Percentiles rank a stretch among this genome's conserved stretches.
phyloP scores from a whole-genome alignment of 2,113 vertebrate species.

The Athene noctua region DNA sequence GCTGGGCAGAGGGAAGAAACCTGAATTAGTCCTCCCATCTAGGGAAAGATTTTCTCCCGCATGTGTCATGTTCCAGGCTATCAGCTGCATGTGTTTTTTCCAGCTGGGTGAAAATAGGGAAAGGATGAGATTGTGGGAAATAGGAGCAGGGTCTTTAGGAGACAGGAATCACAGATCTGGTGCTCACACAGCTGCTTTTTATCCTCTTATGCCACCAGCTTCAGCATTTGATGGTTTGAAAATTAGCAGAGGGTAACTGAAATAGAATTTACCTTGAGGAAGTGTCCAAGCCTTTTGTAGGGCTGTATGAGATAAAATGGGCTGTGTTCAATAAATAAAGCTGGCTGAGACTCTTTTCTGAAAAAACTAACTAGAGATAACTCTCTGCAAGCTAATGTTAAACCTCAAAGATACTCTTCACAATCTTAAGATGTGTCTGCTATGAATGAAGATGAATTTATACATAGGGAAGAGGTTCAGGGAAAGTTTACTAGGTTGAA shows the following conservation, averaged over 20 bases:
- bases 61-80: rapidly evolving
- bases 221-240: not conserved
- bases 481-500: not conserved
- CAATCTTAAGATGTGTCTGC: not conserved
- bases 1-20: not conserved
- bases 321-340: not conserved
- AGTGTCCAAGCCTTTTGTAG: not conserved
- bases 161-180: not conserved
- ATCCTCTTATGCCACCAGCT: not conserved
- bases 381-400: not conserved
- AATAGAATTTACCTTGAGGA: not conserved
- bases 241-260: not conserved
- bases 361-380: not conserved
- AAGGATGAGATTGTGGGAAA: not conserved
- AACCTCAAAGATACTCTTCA: not conserved
- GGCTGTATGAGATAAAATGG: not conserved
- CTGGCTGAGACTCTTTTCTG: not conserved
- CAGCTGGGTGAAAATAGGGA: not conserved
- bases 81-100: not conserved
- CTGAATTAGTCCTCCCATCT: not conserved
- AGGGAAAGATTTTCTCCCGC: not conserved
- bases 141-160: not conserved
- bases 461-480: not conserved
- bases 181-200: not conserved
- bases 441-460: not conserved